A percentile compares a stretch with the other conserved stretches of the same genome.
phyloP scores from a whole-genome alignment of 30 jellyfish, hydroid and myxozoan genomes.

The Chrysaora quinquecirrha region DNA sequence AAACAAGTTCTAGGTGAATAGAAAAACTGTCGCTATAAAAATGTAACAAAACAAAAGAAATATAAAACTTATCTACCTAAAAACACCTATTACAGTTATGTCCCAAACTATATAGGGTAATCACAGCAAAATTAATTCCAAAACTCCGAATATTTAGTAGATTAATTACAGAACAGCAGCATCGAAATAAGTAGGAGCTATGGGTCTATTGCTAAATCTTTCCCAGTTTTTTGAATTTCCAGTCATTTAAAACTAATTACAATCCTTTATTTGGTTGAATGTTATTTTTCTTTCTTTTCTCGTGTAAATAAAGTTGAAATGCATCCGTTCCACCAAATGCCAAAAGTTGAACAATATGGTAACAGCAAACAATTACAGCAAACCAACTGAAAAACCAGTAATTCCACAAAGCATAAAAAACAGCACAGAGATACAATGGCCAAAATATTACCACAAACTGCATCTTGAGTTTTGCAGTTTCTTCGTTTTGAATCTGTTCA shows the following conservation, averaged over 20 bases:
- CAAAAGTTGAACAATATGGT: slow-evolving; percentile 9
- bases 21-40: too few species aligned
- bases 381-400: slow-evolving; percentile 37
- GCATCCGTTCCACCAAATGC: slow-evolving; percentile 75
- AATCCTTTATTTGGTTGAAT: background rate
- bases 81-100: too few species aligned
- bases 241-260: background rate
- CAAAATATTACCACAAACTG: slow-evolving; percentile 48
- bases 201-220: too few species aligned
- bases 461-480: slow-evolving; percentile 25
- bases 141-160: too few species aligned
- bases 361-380: slow-evolving; percentile 14
- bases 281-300: slow-evolving; percentile 6
- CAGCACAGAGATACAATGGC: slow-evolving; percentile 38
- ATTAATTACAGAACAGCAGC: too few species aligned
- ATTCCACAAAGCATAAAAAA: slow-evolving; percentile 11
- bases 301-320: slow-evolving; percentile 38
- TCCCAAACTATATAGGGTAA: too few species aligned
- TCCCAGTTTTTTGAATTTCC: too few species aligned
- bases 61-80: too few species aligned
- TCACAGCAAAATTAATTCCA: too few species aligned
- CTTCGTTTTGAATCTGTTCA: slow-evolving; percentile 24
- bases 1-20: too few species aligned
- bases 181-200: too few species aligned
- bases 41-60: too few species aligned